Evolutionary conservation across 1,140 invertebrate genomes (phyloP).

Genomic region (Acarapis woodi): DNA sequence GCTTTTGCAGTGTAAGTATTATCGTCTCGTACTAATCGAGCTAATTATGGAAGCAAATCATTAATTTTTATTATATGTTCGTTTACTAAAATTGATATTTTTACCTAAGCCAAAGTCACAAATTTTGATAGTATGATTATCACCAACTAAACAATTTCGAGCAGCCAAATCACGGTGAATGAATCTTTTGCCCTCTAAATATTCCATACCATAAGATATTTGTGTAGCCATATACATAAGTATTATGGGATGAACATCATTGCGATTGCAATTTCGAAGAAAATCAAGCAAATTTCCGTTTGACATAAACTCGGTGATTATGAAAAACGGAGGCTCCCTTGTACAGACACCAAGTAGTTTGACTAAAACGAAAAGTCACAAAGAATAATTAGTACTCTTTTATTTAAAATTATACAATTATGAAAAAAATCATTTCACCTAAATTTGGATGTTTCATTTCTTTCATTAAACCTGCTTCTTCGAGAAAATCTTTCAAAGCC

Average conservation of each 20-base stretch:
- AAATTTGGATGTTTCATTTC: conserved; percentile 98
- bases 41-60: too few species aligned
- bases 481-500: conserved; percentile 94
- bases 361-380: too few species aligned
- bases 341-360: conserved; percentile 91
- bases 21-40: conserved; percentile 83
- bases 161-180: conserved; percentile 96
- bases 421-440: too few species aligned
- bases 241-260: conserved; percentile 34
- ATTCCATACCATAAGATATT: conserved; percentile 94
- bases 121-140: conserved; percentile 65
- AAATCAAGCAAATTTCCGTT: conserved; percentile 15
- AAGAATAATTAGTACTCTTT: too few species aligned
- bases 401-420: too few species aligned
- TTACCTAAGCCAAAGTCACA: conserved; percentile 96
- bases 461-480: conserved; percentile 98
- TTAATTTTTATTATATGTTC: too few species aligned
- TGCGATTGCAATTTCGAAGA: conserved; percentile 3
- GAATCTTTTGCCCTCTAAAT: conserved; percentile 77
- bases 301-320: conserved; percentile 98
- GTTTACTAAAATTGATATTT: too few species aligned
- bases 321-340: conserved; percentile 89
- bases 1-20: conserved; percentile 93
- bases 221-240: conserved; percentile 97
- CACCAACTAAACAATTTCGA: conserved; percentile 87